Conservation (phyloP, 2,797 vertebrate genomes). For the Corythornis leucogaster region DNA sequence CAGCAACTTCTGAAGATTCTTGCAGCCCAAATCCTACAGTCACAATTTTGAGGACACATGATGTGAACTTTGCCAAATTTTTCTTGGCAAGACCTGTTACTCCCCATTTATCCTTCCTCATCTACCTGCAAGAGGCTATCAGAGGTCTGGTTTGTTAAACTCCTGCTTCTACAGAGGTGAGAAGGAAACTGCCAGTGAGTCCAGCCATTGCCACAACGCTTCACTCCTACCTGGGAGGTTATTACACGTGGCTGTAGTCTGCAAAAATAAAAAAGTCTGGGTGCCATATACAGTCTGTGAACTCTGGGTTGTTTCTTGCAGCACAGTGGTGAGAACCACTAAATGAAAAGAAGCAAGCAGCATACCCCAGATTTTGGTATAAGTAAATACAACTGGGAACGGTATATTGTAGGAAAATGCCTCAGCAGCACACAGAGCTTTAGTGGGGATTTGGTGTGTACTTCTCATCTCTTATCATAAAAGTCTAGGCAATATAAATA, state of each 20-base stretch:
- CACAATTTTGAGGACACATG: background rate
- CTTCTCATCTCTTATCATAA: background rate
- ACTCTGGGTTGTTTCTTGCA: background rate
- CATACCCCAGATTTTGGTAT: background rate
- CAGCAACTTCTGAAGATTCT: background rate
- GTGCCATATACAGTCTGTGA: background rate
- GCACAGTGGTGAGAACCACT: background rate
- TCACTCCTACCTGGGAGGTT: background rate
- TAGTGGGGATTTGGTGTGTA: background rate
- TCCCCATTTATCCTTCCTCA: background rate
- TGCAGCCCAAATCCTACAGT: background rate
- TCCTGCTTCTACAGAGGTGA: fast-evolving
- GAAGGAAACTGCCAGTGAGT: background rate
- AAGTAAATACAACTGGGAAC: background rate
- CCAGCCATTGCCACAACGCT: background rate
- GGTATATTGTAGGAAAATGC: background rate
- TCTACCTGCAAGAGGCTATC: background rate
- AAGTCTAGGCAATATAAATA: background rate
- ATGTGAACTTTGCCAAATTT: background rate
- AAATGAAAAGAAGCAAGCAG: background rate
- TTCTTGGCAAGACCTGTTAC: background rate
- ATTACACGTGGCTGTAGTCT: fast-evolving
- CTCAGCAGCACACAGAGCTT: background rate
- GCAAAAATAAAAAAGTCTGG: background rate
- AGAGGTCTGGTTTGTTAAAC: background rate